Conservation (phyloP, 2,888 invertebrate genomes). For the Dryomyza anilis region DNA sequence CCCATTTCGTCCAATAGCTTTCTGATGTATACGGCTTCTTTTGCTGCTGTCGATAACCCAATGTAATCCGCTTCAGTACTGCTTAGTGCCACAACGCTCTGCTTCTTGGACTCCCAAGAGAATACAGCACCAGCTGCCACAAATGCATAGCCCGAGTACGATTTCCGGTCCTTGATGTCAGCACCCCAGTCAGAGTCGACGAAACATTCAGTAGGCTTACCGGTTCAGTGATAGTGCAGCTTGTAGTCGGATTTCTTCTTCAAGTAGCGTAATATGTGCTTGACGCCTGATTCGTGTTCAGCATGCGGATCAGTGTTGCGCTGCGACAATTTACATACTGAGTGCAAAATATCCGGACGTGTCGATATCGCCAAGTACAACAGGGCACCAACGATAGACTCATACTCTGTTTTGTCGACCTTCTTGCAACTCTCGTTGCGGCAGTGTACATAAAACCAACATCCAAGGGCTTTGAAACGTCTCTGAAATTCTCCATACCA, state of each 20-base stretch:
- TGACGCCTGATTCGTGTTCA: conserved; percentile 29
- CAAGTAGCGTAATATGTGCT: conserved; percentile 29
- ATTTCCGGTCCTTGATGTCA: conserved; percentile 28
- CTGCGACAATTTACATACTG: conserved; percentile 29
- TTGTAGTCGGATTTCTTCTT: conserved; percentile 8
- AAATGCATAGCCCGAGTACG: conserved; percentile 30
- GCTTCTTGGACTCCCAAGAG: conserved; percentile 33
- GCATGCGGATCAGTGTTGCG: conserved; percentile 28
- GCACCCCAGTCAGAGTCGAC: conserved; percentile 37
- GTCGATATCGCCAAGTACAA: conserved; percentile 29
- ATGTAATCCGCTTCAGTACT: conserved; percentile 26
- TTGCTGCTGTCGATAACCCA: conserved; percentile 27
- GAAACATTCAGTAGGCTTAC: conserved; percentile 20
- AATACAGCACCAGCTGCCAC: conserved; percentile 28
- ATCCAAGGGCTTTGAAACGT: conserved; percentile 27
- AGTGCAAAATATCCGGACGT: conserved; percentile 32
- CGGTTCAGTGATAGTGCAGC: conserved; percentile 23
- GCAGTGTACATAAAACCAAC: conserved; percentile 21
- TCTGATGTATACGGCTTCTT: conserved; percentile 6
- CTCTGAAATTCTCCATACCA: conserved; percentile 22
- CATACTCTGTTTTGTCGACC: conserved; percentile 21
- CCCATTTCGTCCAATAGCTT: not conserved
- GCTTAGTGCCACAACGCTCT: conserved; percentile 31
- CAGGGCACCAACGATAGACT: conserved; percentile 31
- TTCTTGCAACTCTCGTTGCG: conserved; percentile 13